Evolutionary conservation across 2,113 vertebrate genomes (phyloP), one percentile per base, ranked within the genome.

Genomic region (Pomatostomus ruficeps): DNA sequence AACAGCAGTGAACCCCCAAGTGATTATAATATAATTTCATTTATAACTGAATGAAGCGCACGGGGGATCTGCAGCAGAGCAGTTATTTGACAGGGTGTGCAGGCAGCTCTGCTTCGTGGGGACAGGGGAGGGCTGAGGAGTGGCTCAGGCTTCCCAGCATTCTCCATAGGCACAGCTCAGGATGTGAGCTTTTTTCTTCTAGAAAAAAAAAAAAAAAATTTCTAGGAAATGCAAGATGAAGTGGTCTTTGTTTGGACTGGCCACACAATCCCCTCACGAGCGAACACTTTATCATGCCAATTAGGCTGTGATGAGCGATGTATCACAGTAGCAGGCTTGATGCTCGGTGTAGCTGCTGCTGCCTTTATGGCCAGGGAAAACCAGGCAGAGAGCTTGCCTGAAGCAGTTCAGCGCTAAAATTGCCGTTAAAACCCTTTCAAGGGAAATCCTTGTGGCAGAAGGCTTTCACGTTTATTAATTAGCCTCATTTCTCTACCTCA

Each of bases 181-280:
- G 79, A 86, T 89, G 82, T 61, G 79, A 96, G 48, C 15, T 62
- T 40, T 81, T 54, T 72, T 62, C 35, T 48, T 26, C 61, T 7
- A 14, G 65, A 40, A 77, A 96, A 78, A 91, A 48, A 65, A 40
- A 77, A 96, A 78, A 91, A 48, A 65, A 73, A 96, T 97, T 97
- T 97, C 97, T 96, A 98, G 98, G 98, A 98, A 98, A 95, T 71
- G 42, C 17, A 12, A 80, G 73, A 97, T 97, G 97, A 97, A 97
- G 73, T 84, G 91, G 68, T 40, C 97, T 98, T 97, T 98, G 96
- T 98, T 82, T 52, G 86, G 49, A 16, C 74, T 73, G 78, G 58
- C 96, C 33, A 6, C 76, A 81, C 89, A 95, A 87, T 96, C 88
- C 78, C 59, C 88, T 71, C 92, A 82, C 42, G 54, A 92, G 88